phyloP scores from a whole-genome alignment of 1,140 invertebrate species.

The Orussus abietinus region DNA sequence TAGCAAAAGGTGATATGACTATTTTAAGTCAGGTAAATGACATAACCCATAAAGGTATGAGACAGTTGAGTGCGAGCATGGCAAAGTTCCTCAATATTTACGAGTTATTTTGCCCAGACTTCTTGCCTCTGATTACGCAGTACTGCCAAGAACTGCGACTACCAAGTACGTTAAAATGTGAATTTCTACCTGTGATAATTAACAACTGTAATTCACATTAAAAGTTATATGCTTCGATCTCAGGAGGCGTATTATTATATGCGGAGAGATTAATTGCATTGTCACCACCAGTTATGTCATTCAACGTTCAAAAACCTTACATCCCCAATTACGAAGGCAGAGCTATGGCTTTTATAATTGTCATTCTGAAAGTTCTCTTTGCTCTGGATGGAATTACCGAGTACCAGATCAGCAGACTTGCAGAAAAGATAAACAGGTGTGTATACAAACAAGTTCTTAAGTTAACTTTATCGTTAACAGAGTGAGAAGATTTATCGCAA shows the following conservation, averaged over 20 bases:
- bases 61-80: conserved; percentile 33
- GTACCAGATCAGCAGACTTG: conserved; percentile 55
- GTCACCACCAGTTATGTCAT: conserved; percentile 43
- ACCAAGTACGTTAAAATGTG: conserved; percentile 38
- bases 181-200: conserved; percentile 14
- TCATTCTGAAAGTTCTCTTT: conserved; percentile 61
- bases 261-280: conserved; percentile 44
- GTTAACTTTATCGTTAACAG: too few species aligned
- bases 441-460: too few species aligned
- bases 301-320: conserved; percentile 16
- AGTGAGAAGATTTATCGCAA: too few species aligned
- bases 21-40: conserved; percentile 35
- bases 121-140: conserved; percentile 45
- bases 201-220: conserved; percentile 22
- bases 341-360: conserved; percentile 61
- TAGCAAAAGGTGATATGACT: conserved; percentile 28
- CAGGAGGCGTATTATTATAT: conserved; percentile 40
- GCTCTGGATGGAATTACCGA: conserved; percentile 63
- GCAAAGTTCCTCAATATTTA: conserved; percentile 45
- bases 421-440: conserved; percentile 51
- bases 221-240: conserved; percentile 20
- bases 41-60: conserved; percentile 41
- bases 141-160: conserved; percentile 59
- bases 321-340: conserved; percentile 61
- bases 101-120: conserved; percentile 48